These are phyloP conservation scores for Trinorchestia longiramus DNA, from an alignment of 1,140 invertebrate species.

Conservation along the genomic window DNA sequence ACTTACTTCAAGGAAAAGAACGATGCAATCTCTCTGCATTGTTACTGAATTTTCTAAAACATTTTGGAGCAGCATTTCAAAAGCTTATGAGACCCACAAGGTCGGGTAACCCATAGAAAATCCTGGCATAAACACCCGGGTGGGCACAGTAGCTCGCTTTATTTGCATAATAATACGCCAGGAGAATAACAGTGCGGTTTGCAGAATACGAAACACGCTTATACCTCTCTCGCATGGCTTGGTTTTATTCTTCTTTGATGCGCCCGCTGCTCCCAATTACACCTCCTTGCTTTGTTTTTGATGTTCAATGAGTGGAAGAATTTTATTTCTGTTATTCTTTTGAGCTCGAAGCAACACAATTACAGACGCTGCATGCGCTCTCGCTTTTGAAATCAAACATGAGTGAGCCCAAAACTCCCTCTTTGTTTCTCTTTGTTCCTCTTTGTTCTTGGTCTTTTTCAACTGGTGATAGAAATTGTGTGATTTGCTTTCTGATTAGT, in stretches of 20 bases:
- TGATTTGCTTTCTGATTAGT: not conserved
- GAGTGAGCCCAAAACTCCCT: not conserved
- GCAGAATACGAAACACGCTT: conserved; percentile 26
- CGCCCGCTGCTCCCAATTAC: conserved; percentile 28
- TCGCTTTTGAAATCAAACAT: conserved; percentile 5
- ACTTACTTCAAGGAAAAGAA: not conserved
- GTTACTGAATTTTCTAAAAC: conserved; percentile 33
- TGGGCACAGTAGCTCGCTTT: conserved; percentile 41
- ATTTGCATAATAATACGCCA: conserved; percentile 47
- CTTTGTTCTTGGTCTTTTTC: not conserved
- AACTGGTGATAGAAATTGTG: not conserved
- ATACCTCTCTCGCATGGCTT: conserved; percentile 26
- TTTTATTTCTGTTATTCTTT: conserved; percentile 10
- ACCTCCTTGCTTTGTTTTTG: conserved; percentile 15
- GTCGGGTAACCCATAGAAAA: conserved; percentile 54
- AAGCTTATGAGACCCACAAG: conserved; percentile 51
- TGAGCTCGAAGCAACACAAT: conserved; percentile 11
- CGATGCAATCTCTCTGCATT: conserved; percentile 13
- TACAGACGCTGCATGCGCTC: conserved; percentile 37
- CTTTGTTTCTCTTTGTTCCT: not conserved
- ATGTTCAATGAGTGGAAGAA: conserved; percentile 24
- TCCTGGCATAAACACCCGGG: conserved; percentile 34
- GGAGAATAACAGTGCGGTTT: conserved; percentile 52
- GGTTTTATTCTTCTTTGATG: conserved; percentile 31
- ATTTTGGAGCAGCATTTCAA: conserved; percentile 43